Conservation (phyloP, 92 coral and sea anemone genomes). For the Epizoanthus rinbou region DNA sequence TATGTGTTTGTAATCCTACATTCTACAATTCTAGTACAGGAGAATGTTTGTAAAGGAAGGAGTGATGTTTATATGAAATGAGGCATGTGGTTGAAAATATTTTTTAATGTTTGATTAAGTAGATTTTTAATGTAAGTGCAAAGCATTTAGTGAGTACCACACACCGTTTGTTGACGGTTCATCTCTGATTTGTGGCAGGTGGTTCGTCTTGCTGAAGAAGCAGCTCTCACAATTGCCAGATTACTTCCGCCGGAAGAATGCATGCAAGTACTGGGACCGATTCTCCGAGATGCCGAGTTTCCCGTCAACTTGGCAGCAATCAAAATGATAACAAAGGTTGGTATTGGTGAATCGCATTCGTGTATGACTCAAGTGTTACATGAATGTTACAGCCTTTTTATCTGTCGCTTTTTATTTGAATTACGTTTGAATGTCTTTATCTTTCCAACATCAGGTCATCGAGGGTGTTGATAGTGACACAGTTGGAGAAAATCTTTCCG, state of each 20-base stretch:
- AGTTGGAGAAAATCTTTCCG: slow-evolving; percentile 77
- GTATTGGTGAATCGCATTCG: not conserved
- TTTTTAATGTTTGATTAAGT: too few species aligned
- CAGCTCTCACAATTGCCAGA: slow-evolving; percentile 88
- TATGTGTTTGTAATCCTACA: too few species aligned
- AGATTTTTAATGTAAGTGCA: too few species aligned
- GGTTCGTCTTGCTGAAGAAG: slow-evolving; percentile 98
- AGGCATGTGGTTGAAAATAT: too few species aligned
- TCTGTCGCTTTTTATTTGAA: not conserved
- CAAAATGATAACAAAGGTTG: slow-evolving; percentile 96
- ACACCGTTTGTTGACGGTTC: too few species aligned
- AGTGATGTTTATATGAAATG: not conserved
- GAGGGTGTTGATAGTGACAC: slow-evolving; percentile 95
- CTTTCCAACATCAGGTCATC: slow-evolving; percentile 63
- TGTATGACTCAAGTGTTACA: not conserved
- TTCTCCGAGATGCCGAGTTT: slow-evolving; percentile 84
- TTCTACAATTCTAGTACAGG: not conserved
- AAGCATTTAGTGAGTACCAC: too few species aligned
- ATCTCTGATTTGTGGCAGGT: slow-evolving; percentile 55
- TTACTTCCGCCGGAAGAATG: slow-evolving; percentile 86
- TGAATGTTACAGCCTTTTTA: not conserved
- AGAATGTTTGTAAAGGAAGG: not conserved
- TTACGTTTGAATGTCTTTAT: not conserved
- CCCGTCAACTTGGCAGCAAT: slow-evolving; percentile 92
- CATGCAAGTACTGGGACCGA: slow-evolving; percentile 86